Evolutionary conservation across 1,140 invertebrate species (phyloP), one percentile per base, ranked within the genome.

Genomic region (Apis cerana): DNA sequence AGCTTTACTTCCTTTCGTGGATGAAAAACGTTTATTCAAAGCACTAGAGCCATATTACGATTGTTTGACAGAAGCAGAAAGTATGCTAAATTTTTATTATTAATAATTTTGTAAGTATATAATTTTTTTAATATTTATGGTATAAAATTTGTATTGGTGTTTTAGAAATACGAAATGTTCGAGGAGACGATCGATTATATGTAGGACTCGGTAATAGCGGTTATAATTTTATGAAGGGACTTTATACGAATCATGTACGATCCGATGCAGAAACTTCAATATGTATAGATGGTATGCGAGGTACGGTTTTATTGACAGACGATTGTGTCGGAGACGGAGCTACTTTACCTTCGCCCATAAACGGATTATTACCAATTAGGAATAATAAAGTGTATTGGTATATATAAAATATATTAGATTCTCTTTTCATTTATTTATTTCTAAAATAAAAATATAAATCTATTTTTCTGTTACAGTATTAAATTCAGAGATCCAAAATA

Each of bases 1-100:
- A 15, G 99, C 99, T 10, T 93, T 99, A 15, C 94, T 99, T 71
- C 99, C 99, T 56, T 99, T 99, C 95, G 99, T 99, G 1, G 99
- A 99, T 91, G 99, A 99, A 94, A 95, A 95, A 67, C 94, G 99
- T 83, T 95, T 99, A 33, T 97, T 99, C 90, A 97, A 97, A 89
- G 98, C 98, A 3, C 94, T 99, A 27, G 94, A 96, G 84, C 96
- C 96, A 9, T 98, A 97, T 88, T 98, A 99, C 90, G 92, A 95
- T 2, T 94, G 96, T 74, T 94, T 99, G 54, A 97, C 98, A 1
- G 94, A 95, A 61, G 97, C 96, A 83, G 98, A 99, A 95, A 96
- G 96, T 95, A 91, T 94, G 94, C 75, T 92, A 21, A 48, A n/a
- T 70, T 81, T 33, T 78, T 13, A 5, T 12, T 54, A 78, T 33